phyloP scores from a whole-genome alignment of 1,140 invertebrate genomes.

The Drosophila miranda region DNA sequence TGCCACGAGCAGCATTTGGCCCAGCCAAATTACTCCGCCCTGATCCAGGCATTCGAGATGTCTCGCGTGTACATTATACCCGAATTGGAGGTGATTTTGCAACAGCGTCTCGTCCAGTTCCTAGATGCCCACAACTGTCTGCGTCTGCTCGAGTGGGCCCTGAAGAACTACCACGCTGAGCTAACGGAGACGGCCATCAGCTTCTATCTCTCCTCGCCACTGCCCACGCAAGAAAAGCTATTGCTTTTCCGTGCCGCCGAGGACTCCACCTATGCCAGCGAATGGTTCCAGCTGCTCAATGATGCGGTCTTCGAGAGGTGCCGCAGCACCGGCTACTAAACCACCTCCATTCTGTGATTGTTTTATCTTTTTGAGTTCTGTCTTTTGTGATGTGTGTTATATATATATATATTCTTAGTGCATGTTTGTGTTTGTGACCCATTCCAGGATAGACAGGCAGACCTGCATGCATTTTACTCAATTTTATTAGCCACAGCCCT shows the following conservation, averaged over 20 bases:
- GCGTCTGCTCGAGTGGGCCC: slow-evolving; percentile 72
- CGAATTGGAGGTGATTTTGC: slow-evolving; percentile 66
- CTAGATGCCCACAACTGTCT: slow-evolving; percentile 69
- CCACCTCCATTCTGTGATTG: slow-evolving; percentile 47
- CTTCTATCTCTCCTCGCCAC: slow-evolving; percentile 70
- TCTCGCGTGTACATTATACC: slow-evolving; percentile 77
- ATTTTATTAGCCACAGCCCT: slow-evolving; percentile 46
- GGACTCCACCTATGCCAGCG: slow-evolving; percentile 67
- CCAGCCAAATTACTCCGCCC: slow-evolving; percentile 58
- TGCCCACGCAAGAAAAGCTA: slow-evolving; percentile 61
- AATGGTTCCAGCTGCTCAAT: slow-evolving; percentile 79
- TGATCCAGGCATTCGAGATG: slow-evolving; percentile 80
- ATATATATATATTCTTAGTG: not conserved
- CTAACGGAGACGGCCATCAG: slow-evolving; percentile 76
- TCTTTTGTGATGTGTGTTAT: slow-evolving; percentile 4
- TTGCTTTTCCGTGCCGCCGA: slow-evolving; percentile 73
- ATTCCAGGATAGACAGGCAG: slow-evolving; percentile 9
- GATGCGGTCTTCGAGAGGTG: slow-evolving; percentile 76
- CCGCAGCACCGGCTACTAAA: slow-evolving; percentile 67
- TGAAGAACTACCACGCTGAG: slow-evolving; percentile 78
- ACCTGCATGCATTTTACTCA: slow-evolving; percentile 7
- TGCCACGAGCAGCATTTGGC: slow-evolving; percentile 51
- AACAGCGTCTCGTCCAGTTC: slow-evolving; percentile 61
- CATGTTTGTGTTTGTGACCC: slow-evolving; percentile 11
- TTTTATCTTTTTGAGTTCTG: not conserved